Percentiles rank a stretch among this genome's conserved stretches.
phyloP scores from a whole-genome alignment of 2,113 vertebrate genomes.

The Symphodus melops region DNA sequence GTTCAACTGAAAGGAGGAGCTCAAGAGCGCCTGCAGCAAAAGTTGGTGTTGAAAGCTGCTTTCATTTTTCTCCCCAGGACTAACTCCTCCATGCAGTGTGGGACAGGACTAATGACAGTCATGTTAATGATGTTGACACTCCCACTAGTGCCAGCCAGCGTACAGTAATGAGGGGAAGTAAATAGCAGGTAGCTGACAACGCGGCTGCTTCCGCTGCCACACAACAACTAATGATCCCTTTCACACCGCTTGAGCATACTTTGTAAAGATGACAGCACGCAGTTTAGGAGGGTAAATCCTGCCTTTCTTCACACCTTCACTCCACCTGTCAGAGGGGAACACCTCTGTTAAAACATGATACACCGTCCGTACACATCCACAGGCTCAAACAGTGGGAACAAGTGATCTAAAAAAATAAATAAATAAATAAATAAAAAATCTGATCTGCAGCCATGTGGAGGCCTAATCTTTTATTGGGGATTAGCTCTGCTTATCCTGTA shows the following conservation, averaged over 20 bases:
- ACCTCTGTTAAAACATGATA: conserved; percentile 56
- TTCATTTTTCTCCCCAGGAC: conserved; percentile 78
- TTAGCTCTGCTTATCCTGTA: conserved; percentile 27
- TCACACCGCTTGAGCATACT: conserved; percentile 79
- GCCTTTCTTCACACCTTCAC: conserved; percentile 68
- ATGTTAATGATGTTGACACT: conserved; percentile 86
- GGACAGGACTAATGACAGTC: conserved; percentile 82
- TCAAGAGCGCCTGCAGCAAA: conserved; percentile 38
- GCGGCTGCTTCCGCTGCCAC: conserved; percentile 74
- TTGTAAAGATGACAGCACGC: conserved; percentile 81
- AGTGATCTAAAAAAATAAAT: conserved; percentile 1
- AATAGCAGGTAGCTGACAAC: conserved; percentile 85
- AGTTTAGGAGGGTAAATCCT: conserved; percentile 76
- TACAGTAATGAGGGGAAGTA: conserved; percentile 84
- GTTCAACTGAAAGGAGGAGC: conserved; percentile 40
- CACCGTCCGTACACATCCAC: conserved; percentile 16
- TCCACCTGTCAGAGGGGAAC: conserved; percentile 58
- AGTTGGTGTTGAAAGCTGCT: conserved; percentile 61
- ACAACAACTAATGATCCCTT: conserved; percentile 83
- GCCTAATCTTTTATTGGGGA: conserved; percentile 36
- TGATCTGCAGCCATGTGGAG: conserved; percentile 19
- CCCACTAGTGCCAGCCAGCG: conserved; percentile 78
- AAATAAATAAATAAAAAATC: too few species aligned
- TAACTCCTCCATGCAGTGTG: conserved; percentile 71
- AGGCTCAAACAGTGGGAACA: not conserved